These are phyloP conservation scores for Fregetta grallaria DNA, from an alignment of 2,113 vertebrate species.

Conservation along the genomic window DNA sequence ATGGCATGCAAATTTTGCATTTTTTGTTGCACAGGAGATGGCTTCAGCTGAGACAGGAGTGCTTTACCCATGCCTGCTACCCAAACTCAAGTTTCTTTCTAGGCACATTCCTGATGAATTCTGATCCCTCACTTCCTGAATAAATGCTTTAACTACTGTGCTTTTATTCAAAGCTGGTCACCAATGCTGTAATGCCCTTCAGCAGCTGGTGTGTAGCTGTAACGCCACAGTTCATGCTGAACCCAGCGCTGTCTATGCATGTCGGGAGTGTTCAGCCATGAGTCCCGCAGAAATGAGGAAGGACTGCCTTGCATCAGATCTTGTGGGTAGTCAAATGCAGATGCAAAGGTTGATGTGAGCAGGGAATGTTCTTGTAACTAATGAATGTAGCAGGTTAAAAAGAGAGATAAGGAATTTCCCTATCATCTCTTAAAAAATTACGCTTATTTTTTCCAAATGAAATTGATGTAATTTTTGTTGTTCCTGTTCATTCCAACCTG, in stretches of 20 bases:
- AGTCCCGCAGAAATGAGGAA: neutral
- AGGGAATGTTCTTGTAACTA: neutral
- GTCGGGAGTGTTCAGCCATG: neutral
- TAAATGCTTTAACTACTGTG: neutral
- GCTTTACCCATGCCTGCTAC: neutral
- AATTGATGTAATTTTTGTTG: neutral
- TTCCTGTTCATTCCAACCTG: neutral
- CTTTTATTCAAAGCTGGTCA: neutral
- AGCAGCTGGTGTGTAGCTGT: neutral
- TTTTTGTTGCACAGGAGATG: neutral
- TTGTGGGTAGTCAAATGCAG: neutral
- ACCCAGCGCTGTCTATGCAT: neutral
- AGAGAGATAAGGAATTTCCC: neutral
- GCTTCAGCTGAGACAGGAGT: neutral
- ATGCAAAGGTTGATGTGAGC: neutral
- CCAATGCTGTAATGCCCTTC: neutral
- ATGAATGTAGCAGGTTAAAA: neutral
- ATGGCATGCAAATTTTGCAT: neutral
- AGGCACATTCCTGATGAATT: neutral
- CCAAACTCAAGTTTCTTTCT: neutral
- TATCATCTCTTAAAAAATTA: neutral
- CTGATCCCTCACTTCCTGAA: neutral
- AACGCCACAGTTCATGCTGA: accelerated
- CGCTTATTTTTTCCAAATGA: neutral
- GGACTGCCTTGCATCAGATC: neutral